Conservation (phyloP, 2,888 invertebrate species). For the Habroteleia sp. region DNA sequence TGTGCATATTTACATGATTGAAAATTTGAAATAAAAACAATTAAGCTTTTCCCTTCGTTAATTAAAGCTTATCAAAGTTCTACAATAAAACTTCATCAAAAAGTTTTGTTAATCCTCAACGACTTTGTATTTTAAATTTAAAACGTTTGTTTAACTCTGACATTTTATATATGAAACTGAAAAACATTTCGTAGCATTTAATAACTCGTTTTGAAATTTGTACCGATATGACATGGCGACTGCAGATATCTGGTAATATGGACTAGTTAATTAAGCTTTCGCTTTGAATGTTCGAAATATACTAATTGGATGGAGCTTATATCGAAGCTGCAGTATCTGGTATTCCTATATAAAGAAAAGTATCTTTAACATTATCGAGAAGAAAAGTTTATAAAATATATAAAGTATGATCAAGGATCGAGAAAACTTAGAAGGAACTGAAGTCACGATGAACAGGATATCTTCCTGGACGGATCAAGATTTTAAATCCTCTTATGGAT, state of each 20-base stretch:
- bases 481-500: conserved; percentile 67
- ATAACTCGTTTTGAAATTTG: conserved; percentile 20
- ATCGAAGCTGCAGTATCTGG: not conserved
- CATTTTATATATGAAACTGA: conserved; percentile 18
- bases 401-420: conserved; percentile 67
- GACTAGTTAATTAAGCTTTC: conserved; percentile 30
- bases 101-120: conserved; percentile 6
- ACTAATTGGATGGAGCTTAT: conserved; percentile 27
- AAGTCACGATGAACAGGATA: conserved; percentile 83
- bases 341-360: conserved; percentile 21
- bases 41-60: conserved; percentile 8
- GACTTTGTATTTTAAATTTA: conserved; percentile 15
- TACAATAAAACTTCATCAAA: conserved; percentile 21
- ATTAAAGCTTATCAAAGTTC: conserved; percentile 21
- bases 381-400: conserved; percentile 7
- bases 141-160: conserved; percentile 8
- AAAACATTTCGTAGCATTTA: conserved; percentile 15
- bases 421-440: conserved; percentile 69
- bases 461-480: conserved; percentile 84
- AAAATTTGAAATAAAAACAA: not conserved
- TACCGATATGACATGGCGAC: conserved; percentile 17
- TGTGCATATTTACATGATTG: no score
- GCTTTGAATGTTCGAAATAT: conserved; percentile 29
- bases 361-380: conserved; percentile 12
- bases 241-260: conserved; percentile 39